These are phyloP conservation scores for Argyra leucocephala DNA, from an alignment of 2,888 invertebrate species.

Conservation along the genomic window DNA sequence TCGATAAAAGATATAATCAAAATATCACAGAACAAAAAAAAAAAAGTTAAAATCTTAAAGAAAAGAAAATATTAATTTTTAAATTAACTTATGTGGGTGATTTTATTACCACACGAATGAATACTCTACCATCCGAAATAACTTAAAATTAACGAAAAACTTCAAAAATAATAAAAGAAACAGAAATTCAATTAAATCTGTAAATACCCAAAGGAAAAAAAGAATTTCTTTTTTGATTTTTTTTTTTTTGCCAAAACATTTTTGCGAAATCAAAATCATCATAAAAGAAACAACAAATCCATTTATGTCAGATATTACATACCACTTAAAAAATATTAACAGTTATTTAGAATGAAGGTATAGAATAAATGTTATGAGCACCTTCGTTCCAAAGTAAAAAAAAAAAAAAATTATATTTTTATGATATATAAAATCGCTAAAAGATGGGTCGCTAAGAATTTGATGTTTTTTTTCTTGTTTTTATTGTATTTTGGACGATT, in stretches of 20 bases:
- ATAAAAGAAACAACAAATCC: neutral
- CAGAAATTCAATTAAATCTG: neutral
- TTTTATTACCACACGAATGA: neutral
- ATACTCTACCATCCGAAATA: neutral
- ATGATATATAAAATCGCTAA: no score
- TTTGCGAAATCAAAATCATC: neutral
- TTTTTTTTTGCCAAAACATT: neutral
- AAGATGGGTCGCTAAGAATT: no score
- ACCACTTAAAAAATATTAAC: neutral
- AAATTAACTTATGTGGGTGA: constrained; percentile 4
- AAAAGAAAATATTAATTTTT: neutral
- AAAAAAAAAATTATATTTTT: no score
- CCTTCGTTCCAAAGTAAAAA: no score
- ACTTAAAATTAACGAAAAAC: neutral
- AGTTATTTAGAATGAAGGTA: constrained; percentile 2
- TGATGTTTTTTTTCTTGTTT: no score
- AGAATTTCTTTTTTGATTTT: neutral
- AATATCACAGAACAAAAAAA: neutral
- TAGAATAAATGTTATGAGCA: neutral
- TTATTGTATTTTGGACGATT: no score
- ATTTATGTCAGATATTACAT: neutral
- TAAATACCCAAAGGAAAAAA: neutral
- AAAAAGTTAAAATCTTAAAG: neutral
- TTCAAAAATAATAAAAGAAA: neutral
- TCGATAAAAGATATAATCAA: neutral